These are phyloP conservation scores for Protodeltote pygarga DNA, from an alignment of 2,888 invertebrate species.

Conservation along the genomic window DNA sequence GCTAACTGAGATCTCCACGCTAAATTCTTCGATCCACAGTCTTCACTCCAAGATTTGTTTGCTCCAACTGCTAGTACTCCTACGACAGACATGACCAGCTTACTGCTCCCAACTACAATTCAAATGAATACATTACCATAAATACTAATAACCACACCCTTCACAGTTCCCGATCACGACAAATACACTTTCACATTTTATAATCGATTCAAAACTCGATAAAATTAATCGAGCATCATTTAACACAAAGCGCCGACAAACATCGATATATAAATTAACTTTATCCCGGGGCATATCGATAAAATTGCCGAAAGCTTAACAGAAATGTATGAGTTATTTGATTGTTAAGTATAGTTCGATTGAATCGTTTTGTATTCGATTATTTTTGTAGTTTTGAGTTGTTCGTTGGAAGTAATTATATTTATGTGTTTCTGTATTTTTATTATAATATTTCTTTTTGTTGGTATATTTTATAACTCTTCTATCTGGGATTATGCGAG, in stretches of 20 bases:
- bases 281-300: conserved; percentile 54
- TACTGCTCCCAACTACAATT: conserved; percentile 7
- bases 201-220: conserved; percentile 50
- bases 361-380: conserved; percentile 45
- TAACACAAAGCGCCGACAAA: conserved; percentile 54
- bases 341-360: conserved; percentile 50
- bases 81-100: too few relatives aligned
- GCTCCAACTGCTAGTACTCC: too few relatives aligned
- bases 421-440: conserved; percentile 8
- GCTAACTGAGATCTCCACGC: too few relatives aligned
- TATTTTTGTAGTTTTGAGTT: conserved; percentile 40
- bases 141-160: conserved; percentile 47
- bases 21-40: too few relatives aligned
- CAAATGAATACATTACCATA: conserved; percentile 53
- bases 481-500: too few relatives aligned
- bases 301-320: conserved; percentile 57
- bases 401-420: conserved; percentile 24
- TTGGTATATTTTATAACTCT: too few relatives aligned
- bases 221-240: conserved; percentile 61
- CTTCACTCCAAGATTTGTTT: too few relatives aligned
- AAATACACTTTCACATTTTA: conserved; percentile 63
- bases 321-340: conserved; percentile 54
- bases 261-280: conserved; percentile 54
- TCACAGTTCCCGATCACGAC: conserved; percentile 54
- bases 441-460: not conserved